A percentile compares a stretch with the other conserved stretches of the same genome.
Conservation (phyloP, 2,113 vertebrate genomes). For the Telmatochromis sp. region DNA sequence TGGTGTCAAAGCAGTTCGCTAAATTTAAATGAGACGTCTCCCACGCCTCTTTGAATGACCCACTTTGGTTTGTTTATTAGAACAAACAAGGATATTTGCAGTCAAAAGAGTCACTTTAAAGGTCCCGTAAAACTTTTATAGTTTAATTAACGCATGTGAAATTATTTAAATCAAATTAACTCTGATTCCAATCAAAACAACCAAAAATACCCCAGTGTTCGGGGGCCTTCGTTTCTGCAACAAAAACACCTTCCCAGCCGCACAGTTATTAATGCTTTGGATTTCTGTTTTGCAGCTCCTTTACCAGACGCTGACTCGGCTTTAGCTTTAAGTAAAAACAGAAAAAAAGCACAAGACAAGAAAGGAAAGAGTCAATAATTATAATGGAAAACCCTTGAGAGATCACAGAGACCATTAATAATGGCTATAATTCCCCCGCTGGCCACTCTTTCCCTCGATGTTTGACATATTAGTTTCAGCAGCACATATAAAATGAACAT, state of each 20-base stretch:
- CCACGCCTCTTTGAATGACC: not conserved
- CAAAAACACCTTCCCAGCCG: not conserved
- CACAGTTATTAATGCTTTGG: not conserved
- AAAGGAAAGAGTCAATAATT: constrained; percentile 54
- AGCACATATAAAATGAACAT: not conserved
- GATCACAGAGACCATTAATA: constrained; percentile 63
- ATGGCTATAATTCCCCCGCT: constrained; percentile 40
- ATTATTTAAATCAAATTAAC: not conserved
- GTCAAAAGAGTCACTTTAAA: not conserved
- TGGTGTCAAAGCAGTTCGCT: not conserved
- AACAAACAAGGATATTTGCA: not conserved
- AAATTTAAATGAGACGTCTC: not conserved
- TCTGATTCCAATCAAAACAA: not conserved
- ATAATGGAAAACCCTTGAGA: constrained; percentile 57
- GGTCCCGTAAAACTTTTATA: not conserved
- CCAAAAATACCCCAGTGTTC: not conserved
- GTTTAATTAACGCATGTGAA: not conserved
- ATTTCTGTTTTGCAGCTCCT: not conserved
- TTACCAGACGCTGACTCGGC: constrained; percentile 10
- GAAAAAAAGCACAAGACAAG: constrained; percentile 9
- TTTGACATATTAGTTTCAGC: constrained; percentile 34
- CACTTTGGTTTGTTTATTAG: not conserved
- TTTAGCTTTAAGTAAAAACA: constrained; percentile 27
- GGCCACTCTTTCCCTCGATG: constrained; percentile 28
- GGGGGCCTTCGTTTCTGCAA: not conserved